Conservation (phyloP, 2,888 invertebrate species). For the Caenorhabditis becei region DNA sequence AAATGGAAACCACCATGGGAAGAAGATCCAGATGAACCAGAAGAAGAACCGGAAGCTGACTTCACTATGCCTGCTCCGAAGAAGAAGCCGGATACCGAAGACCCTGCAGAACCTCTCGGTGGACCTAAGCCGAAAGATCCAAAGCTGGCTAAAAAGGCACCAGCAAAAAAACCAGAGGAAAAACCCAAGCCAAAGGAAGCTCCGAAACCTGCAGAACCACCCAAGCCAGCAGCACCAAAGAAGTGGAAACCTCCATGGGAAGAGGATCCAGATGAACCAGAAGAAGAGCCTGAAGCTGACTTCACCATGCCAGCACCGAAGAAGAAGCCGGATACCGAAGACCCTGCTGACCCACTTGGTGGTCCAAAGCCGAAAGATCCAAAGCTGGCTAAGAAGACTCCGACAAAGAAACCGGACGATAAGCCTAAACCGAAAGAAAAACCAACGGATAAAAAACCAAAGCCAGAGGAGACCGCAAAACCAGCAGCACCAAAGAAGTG, state of each 20-base stretch:
- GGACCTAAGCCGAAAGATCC: constrained; percentile 33
- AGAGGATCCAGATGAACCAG: constrained; percentile 19
- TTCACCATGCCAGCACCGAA: constrained; percentile 45
- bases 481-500: constrained; percentile 37
- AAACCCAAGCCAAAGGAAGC: constrained; percentile 26
- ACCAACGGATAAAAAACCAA: constrained; percentile 1
- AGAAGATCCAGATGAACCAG: constrained; percentile 49
- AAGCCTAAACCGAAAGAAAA: constrained; percentile 30
- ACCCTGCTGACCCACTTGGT: constrained; percentile 31
- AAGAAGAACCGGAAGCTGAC: constrained; percentile 51
- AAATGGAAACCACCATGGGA: constrained; percentile 60
- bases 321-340: constrained; percentile 50
- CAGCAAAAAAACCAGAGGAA: constrained; percentile 16
- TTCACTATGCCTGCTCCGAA: constrained; percentile 33
- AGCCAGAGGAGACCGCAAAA: constrained; percentile 22
- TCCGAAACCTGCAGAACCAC: constrained; percentile 11
- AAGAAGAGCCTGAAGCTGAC: constrained; percentile 46
- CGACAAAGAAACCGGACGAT: constrained; percentile 9
- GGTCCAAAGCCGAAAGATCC: constrained; percentile 33
- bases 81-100: constrained; percentile 40
- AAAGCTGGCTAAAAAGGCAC: constrained; percentile 34
- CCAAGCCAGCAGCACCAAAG: constrained; percentile 16
- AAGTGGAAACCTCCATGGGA: constrained; percentile 35
- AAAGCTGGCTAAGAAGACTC: constrained; percentile 38
- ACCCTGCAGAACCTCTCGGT: constrained; percentile 33